Evolutionary conservation across 2,888 invertebrate species (phyloP), one percentile per base, ranked within the genome.

Genomic region (Pteria penguin): DNA sequence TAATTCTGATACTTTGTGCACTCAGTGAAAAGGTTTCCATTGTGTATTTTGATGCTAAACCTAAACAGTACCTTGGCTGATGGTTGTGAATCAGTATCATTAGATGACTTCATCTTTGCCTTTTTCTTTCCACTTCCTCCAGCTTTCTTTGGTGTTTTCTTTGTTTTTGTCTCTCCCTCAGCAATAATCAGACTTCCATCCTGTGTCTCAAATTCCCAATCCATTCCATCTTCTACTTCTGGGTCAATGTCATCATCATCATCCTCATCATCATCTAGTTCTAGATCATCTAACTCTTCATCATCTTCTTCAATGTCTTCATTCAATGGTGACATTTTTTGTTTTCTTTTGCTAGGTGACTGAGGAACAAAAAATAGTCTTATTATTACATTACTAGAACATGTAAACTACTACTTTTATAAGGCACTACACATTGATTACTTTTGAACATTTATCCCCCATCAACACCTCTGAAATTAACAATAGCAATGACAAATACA

Each of bases 131-230:
- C 65, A 69, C 65, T 75, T 14, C 67, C 36, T 52, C 78, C 78
- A 33, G 67, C 31, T 31, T 67, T 67, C 18, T 78, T 82, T 72
- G 27, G 71, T 32, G 69, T 32, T 61, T 77, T 72, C 52, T 63
- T 69, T 45, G 61, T 61, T 62, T 75, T 79, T 32, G 66, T 63
- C 8, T 72, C 66, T 1, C 82, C 83, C 36, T 86, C 84, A 0
- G 84, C 84, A 36, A 86, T 86, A n/a, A 85, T 81, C 14, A 87
- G 77, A 52, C 86, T 77, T 2, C 76, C 76, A 45, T 77, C 76
- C 31, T 69, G 72, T n/a, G 69, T 69, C 58, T 77, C 76, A 73
- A 77, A 77, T 54, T 77, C 72, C 76, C 76, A 76, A 45, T 72
- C 76, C 67, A 72, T 67, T 24, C 58, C 32, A 33, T 76, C 76